phyloP scores from a whole-genome alignment of 2,797 vertebrate species.

The Aselliscus stoliczkanus region DNA sequence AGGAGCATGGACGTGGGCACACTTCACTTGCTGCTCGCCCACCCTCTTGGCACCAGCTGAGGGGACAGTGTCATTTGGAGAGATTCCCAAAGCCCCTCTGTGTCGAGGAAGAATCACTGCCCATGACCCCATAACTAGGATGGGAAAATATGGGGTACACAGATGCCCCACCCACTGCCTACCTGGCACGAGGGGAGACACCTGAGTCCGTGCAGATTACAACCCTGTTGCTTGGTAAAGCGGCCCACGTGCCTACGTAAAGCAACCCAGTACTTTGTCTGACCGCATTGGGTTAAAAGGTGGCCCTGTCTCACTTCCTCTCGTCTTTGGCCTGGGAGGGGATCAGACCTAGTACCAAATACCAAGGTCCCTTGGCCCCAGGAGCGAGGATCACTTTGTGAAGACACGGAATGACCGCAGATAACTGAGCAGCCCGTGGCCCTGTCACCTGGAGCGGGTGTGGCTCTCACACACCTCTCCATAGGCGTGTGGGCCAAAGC shows the following conservation, averaged over 20 bases:
- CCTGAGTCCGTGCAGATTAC: neutral
- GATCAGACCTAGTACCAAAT: neutral
- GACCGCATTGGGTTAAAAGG: neutral
- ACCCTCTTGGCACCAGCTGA: neutral
- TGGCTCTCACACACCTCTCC: neutral
- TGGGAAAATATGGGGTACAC: neutral
- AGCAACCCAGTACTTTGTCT: neutral
- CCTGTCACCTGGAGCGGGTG: neutral
- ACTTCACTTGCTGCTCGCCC: neutral
- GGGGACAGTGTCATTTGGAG: neutral
- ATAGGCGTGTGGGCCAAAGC: neutral
- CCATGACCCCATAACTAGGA: neutral
- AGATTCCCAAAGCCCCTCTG: neutral
- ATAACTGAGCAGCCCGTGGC: neutral
- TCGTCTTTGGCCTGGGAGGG: neutral
- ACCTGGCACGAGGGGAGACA: neutral
- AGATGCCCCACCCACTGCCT: accelerated
- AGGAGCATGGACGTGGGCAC: accelerated
- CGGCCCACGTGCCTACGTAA: neutral
- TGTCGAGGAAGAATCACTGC: neutral
- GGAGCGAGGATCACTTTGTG: neutral
- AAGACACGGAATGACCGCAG: neutral
- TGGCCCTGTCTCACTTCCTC: neutral
- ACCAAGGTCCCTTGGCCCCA: neutral
- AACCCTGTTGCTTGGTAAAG: neutral